These are phyloP conservation scores for Girardinus metallicus DNA, from an alignment of 2,797 vertebrate species.

Conservation along the genomic window DNA sequence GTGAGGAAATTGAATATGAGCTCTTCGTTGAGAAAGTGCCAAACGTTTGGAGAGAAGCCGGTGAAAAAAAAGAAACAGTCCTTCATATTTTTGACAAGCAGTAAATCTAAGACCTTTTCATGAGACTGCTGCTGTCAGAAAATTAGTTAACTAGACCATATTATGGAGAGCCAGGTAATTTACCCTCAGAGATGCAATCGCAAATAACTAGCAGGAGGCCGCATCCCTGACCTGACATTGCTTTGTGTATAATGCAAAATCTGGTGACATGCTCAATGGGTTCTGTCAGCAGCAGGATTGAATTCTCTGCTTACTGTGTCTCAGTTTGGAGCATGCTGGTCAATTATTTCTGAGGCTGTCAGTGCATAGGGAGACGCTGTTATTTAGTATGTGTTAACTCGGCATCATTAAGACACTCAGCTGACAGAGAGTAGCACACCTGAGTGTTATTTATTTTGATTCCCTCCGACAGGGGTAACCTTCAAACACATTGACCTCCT, in stretches of 20 bases:
- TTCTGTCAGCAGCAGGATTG: slow-evolving; percentile 85
- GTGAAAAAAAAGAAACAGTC: slow-evolving; percentile 59
- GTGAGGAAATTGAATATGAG: slow-evolving; percentile 78
- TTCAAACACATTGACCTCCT: slow-evolving; percentile 81
- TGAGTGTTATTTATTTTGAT: slow-evolving; percentile 84
- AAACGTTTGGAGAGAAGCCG: slow-evolving; percentile 62
- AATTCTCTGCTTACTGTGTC: slow-evolving; percentile 84
- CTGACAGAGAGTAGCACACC: slow-evolving; percentile 81
- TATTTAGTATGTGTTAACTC: slow-evolving; percentile 88
- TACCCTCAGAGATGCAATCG: slow-evolving; percentile 82
- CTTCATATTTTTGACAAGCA: slow-evolving; percentile 78
- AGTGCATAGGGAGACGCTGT: slow-evolving; percentile 81
- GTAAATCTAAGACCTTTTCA: slow-evolving; percentile 76
- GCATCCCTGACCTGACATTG: slow-evolving; percentile 85
- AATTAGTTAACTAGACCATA: slow-evolving; percentile 85
- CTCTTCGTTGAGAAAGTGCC: slow-evolving; percentile 69
- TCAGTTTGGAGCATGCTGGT: slow-evolving; percentile 85
- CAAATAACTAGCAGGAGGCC: slow-evolving; percentile 82
- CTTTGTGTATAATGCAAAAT: slow-evolving; percentile 86
- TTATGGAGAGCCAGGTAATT: slow-evolving; percentile 84
- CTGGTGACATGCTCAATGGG: slow-evolving; percentile 84
- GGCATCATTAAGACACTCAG: slow-evolving; percentile 84
- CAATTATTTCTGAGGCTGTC: slow-evolving; percentile 89
- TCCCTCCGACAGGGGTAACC: slow-evolving; percentile 75
- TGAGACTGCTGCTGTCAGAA: slow-evolving; percentile 75